Base-by-base conservation (phyloP, 2,888 invertebrate genomes). In the Torymus texanus region DNA sequence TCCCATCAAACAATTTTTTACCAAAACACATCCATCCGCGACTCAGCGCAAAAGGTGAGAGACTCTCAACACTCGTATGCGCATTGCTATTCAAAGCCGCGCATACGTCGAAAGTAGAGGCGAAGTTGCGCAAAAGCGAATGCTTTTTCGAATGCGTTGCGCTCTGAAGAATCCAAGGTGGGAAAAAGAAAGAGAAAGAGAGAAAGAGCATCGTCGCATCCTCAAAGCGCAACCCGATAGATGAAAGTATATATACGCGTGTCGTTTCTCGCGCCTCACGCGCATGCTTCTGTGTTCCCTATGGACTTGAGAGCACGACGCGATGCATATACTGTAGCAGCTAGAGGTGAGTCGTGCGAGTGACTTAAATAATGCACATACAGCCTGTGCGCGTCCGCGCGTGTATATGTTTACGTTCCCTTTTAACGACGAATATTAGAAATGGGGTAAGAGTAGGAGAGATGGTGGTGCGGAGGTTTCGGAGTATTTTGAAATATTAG, bases 201-300 rank as follows among this genome's bases (percentile, higher is more conserved):
- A 11, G n/a, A n/a, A n/a, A 55, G 58, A 70, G 53, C 73, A 5
- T 29, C 3, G 4, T 29, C 29, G 29, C 83, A 81, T 86, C 65
- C 83, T 85, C 84, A 84, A 87, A 86, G 86, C 85, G 84, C 85
- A 88, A 88, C 88, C 87, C 82, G 87, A 88, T 88, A 87, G 88
- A 88, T 87, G 88, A 88, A 87, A 88, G 87, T 84, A 87, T 21
- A 21, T 84, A 84, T 86, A 87, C 86, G 21, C 11, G 50, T 2
- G 85, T 84, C 82, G 84, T 82, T 85, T 83, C 84, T 84, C 85
- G 85, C 86, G 29, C 29, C 29, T 84, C 85, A 83, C 81, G 78
- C 83, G 86, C 85, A 85, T 86, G 85, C 21, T 21, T 2, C 21
- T 84, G 87, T 79, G 84, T 83, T 86, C 88, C 88, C 88, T 68